Evolutionary conservation across 1,140 invertebrate species (phyloP), one percentile per base, ranked within the genome.

Genomic region (Aleiodes sp.): DNA sequence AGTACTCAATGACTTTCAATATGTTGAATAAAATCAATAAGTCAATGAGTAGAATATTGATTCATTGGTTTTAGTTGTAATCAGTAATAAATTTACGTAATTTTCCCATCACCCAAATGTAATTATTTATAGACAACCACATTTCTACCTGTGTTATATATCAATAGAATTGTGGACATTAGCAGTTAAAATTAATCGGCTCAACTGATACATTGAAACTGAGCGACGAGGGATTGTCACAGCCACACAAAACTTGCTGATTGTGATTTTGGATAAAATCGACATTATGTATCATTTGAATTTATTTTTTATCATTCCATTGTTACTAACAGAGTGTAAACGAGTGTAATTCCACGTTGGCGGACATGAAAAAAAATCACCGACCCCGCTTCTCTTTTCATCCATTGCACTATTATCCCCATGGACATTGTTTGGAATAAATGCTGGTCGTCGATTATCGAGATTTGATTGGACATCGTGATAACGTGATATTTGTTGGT

Each of bases 401-500:
- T n/a, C n/a, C n/a, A n/a, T 24, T 21, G 12, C 46, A 52, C 19
- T 52, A 52, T 52, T 21, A 52, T 16, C 16, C 21, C 46, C 26
- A 10, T 52, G 19, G 46, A 52, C 46, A 52, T 52, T 52, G 46
- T n/a, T n/a, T 43, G 46, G 46, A 52, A 52, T 52, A 52, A 24
- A 52, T 52, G 46, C 46, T 52, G 46, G 46, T 24, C 46, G 46
- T 52, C 46, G 46, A 52, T 52, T 52, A 52, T 52, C 46, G 46
- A 52, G 46, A 52, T 52, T 52, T 52, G 46, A 52, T 52, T 52
- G 46, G 16, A 52, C 46, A 21, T 52, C 46, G 46, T 16, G 46
- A 52, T 52, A 52, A 52, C 46, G 46, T 52, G 16, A 52, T 52
- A 52, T 52, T 52, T 52, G 46, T 52, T 52, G 46, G 46, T 52